A percentile compares a stretch with the other conserved stretches of the same genome.
Conservation (phyloP, 2,113 vertebrate genomes). For the Tamias sibiricus region DNA sequence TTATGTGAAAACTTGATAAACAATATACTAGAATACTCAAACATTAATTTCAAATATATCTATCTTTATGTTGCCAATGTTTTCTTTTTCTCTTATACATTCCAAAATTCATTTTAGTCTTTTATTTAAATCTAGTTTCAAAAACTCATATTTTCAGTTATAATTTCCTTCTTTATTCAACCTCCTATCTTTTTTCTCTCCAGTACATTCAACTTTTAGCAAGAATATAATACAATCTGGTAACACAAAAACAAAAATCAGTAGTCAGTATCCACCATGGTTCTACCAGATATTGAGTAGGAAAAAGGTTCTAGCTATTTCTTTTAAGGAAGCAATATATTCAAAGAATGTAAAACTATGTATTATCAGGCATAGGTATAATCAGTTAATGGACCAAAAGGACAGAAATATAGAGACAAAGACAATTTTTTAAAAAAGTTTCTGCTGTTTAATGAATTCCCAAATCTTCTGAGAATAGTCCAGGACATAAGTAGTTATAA, state of each 20-base stretch:
- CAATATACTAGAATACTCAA: neutral
- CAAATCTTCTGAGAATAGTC: neutral
- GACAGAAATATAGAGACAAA: neutral
- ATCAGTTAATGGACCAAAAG: neutral
- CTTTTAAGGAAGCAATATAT: conserved; percentile 2
- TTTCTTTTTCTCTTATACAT: neutral
- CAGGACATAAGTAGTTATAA: neutral
- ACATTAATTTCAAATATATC: neutral
- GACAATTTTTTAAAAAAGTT: neutral
- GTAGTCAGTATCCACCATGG: neutral
- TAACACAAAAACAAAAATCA: neutral
- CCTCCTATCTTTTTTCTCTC: neutral
- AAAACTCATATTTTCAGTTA: neutral
- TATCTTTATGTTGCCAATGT: neutral
- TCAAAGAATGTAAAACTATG: neutral
- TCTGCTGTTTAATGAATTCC: neutral
- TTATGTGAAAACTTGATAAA: neutral
- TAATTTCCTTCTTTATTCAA: neutral
- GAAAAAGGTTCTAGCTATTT: neutral
- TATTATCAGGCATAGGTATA: neutral
- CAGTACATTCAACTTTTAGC: neutral
- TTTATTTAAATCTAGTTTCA: conserved; percentile 43
- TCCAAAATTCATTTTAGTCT: neutral
- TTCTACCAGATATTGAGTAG: neutral
- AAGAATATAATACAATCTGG: neutral